Conservation (phyloP, 2,113 vertebrate genomes). For the Rhabdornis inornatus region DNA sequence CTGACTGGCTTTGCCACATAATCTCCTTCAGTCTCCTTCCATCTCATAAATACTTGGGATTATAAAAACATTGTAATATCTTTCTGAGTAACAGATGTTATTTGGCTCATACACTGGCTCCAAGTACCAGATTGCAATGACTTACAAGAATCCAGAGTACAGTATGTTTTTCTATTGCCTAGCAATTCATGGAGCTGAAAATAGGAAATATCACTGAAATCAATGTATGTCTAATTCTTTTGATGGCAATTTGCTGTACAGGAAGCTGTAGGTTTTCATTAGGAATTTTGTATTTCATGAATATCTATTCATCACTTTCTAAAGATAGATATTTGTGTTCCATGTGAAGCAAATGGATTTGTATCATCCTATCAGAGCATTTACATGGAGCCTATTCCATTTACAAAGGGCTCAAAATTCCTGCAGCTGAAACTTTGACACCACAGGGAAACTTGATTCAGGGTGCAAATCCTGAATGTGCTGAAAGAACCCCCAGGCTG, state of each 20-base stretch:
- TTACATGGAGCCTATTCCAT: not conserved
- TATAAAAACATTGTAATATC: not conserved
- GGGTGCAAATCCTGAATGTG: not conserved
- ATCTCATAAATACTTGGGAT: not conserved
- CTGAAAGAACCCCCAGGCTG: not conserved
- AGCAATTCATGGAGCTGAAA: not conserved
- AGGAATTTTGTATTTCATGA: not conserved
- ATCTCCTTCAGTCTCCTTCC: not conserved
- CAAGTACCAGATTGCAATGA: conserved; percentile 9
- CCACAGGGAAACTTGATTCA: not conserved
- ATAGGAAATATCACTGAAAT: not conserved
- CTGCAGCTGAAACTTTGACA: not conserved
- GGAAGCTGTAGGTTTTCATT: not conserved
- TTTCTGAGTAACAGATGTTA: not conserved
- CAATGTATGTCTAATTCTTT: not conserved
- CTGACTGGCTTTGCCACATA: not conserved
- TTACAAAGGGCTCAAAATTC: not conserved
- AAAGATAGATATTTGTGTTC: not conserved
- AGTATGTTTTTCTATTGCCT: conserved; percentile 17
- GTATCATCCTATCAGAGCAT: not conserved
- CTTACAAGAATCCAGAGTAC: conserved; percentile 12
- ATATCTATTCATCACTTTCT: not conserved
- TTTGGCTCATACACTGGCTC: conserved; percentile 34
- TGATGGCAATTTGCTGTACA: not conserved
- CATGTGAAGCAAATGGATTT: not conserved